Base-by-base conservation (phyloP, 2,113 vertebrate genomes). In the Uropsilus gracilis region DNA sequence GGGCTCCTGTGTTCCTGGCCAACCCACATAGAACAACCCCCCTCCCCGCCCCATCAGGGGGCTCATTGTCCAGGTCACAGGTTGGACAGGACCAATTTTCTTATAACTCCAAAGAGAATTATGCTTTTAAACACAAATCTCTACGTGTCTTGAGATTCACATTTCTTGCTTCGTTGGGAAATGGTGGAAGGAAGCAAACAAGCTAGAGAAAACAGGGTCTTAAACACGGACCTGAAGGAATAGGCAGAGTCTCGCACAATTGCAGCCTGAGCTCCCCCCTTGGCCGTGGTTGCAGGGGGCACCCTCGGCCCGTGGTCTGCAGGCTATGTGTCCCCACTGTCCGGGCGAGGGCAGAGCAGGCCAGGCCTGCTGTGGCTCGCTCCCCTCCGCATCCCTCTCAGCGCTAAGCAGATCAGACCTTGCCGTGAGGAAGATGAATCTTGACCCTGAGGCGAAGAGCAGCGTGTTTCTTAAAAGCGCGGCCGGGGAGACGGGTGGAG, bases 401-500 rank as follows among this genome's bases (percentile, higher is more conserved):
- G 59, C 1, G 75, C 16, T 68, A 71, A 89, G 57, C 34, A 73
- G 72, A 8, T 32, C 71, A 53, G 44, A 80, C 26, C 75, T 8
- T 13, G 8, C 46, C 39, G 39, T 24, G 76, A 63, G 14, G 37
- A 32, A 91, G 75, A 68, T 26, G 42, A 24, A 55, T 82, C 71
- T 26, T 30, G 86, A 68, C 64, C 92, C 39, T 48, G 53, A 90
- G 71, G 50, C 85, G 26, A 76, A 89, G 72, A 44, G 93, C n/a
- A n/a, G 1, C 26, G 11, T 48, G 26, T 37, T 57, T 71, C 88
- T 95, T 87, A 87, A 71, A 96, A 96, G 89, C 39, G 50, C 32
- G 73, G 9, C 8, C 46, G 93, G 39, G 26, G 94, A 96, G 96
- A 92, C 5, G 64, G 71, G 94, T 92, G 90, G 92, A 97, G 91